These are phyloP conservation scores for Poeciliopsis retropinna DNA, from an alignment of 2,113 vertebrate species.

Conservation along the genomic window DNA sequence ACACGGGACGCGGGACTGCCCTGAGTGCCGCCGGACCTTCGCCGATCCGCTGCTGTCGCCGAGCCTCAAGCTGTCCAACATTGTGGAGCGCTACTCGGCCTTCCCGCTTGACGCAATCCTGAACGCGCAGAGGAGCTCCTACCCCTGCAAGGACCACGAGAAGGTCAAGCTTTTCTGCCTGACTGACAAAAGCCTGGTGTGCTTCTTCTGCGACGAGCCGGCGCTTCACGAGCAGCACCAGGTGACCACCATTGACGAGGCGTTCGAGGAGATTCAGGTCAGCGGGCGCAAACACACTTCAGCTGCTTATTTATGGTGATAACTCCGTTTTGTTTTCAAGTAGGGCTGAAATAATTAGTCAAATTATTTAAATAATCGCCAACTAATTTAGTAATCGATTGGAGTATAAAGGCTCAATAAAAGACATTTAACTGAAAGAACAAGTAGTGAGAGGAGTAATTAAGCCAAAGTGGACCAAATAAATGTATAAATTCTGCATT, in stretches of 20 bases:
- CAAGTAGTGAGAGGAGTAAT: too few species aligned
- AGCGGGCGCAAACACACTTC: constrained; percentile 16
- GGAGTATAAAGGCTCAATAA: too few species aligned
- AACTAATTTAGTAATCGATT: too few species aligned
- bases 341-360: neutral
- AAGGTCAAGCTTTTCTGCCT: constrained; percentile 99
- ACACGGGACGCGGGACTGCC: constrained; percentile 90
- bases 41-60: constrained; percentile 90
- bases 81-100: constrained; percentile 95
- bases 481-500: too few species aligned
- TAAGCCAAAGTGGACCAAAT: too few species aligned
- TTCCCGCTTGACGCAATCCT: constrained; percentile 96
- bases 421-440: too few species aligned
- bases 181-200: constrained; percentile 91
- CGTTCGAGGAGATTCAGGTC: constrained; percentile 97
- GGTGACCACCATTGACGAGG: constrained; percentile 94
- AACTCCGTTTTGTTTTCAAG: constrained; percentile 31
- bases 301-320: neutral
- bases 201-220: constrained; percentile 97
- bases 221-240: constrained; percentile 96
- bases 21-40: constrained; percentile 94
- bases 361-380: too few species aligned
- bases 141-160: constrained; percentile 96
- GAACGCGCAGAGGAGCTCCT: constrained; percentile 88
- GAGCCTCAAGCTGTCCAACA: constrained; percentile 98